Evolutionary conservation across 2,113 vertebrate genomes (phyloP), one percentile per base, ranked within the genome.

Genomic region (Peucedramus taeniatus): DNA sequence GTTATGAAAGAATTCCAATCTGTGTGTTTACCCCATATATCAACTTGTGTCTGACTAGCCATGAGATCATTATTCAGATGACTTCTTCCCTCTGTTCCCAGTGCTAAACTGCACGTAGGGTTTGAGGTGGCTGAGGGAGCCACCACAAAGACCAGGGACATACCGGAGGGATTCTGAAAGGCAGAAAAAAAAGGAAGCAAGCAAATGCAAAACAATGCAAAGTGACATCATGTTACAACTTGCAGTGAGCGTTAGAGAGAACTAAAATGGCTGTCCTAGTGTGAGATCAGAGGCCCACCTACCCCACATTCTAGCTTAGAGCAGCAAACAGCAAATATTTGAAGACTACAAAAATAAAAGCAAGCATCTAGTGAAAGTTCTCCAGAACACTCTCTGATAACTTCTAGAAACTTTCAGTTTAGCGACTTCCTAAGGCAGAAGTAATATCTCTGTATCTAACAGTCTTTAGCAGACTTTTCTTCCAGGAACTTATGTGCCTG

Each of bases 1-100:
- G 60, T 89, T 96, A 95, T 95, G 93, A 93, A 92, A 96, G 88
- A 96, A 96, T 94, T 95, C 69, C 72, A 81, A 15, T 81, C 83
- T 90, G 21, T 86, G 76, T 93, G 92, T 94, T 94, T 94, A 79
- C 53, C 40, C 76, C 53, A 78, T 90, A 78, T 56, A 95, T 93
- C 85, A 89, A 39, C 83, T 91, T 83, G 51, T 88, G 92, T 45
- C 93, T 96, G 96, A 90, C 85, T 60, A 83, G 85, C 82, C 88
- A 96, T 23, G 47, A 95, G 93, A 69, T 96, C 88, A 81, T 96
- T 89, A 92, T 69, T 95, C 92, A 94, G 85, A 90, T 40, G 30
- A 47, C 61, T 89, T 83, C 78, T 83, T 70, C 63, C 31, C 83
- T 79, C 70, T 93, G 51, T 31, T 86, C 31, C 72, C 76, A 83